Evolutionary conservation across 2,113 vertebrate genomes (phyloP).

Genomic region (Balaenoptera acutorostrata): DNA sequence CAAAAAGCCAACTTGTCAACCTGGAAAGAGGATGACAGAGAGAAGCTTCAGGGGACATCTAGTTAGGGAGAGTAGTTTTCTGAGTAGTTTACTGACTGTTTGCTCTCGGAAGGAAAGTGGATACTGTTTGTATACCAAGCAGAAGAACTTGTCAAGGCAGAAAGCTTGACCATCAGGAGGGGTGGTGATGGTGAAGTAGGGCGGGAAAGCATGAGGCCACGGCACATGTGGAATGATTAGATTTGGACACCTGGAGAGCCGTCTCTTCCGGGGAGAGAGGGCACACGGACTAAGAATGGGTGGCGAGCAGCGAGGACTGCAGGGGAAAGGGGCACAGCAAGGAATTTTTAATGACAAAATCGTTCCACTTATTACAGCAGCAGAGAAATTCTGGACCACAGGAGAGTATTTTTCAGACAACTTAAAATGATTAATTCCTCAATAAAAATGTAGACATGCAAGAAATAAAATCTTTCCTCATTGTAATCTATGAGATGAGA

Average conservation of each 20-base stretch:
- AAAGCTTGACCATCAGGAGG: not conserved
- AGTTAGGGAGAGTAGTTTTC: not conserved
- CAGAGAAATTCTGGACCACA: not conserved
- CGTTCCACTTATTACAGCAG: not conserved
- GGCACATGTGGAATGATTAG: fast-evolving
- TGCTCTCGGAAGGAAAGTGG: not conserved
- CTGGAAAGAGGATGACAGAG: not conserved
- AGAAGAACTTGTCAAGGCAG: not conserved
- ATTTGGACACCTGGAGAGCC: not conserved
- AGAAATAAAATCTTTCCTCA: not conserved
- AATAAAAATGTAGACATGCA: not conserved
- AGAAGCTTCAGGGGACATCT: not conserved
- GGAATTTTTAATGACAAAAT: not conserved
- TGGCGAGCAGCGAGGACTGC: not conserved
- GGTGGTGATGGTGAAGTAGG: not conserved
- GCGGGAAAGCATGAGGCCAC: not conserved
- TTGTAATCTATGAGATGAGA: not conserved
- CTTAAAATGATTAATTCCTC: not conserved
- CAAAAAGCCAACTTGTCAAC: not conserved
- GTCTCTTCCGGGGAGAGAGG: not conserved
- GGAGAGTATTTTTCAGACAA: not conserved
- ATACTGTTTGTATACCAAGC: not conserved
- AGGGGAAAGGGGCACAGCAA: not conserved
- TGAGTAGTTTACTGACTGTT: not conserved
- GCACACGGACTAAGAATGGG: not conserved